Base-by-base conservation (phyloP, 2,888 invertebrate species). In the Neoitamus cyanurus region DNA sequence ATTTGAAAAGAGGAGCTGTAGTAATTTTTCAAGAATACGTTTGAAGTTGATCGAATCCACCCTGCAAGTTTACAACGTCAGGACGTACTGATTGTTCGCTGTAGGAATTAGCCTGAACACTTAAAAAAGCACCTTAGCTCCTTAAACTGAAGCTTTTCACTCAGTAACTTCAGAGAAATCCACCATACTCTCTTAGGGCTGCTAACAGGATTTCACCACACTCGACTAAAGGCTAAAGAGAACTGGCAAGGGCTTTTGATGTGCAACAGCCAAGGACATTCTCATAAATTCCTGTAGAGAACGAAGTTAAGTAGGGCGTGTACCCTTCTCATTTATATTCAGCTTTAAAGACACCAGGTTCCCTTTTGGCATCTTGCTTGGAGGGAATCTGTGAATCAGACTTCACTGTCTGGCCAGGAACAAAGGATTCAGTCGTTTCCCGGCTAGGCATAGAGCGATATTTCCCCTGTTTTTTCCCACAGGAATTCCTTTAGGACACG, bases 301-400 rank as follows among this genome's bases (percentile, higher is more conserved):
- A 31, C 15, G 42, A 20, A 30, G 58, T 80, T 80, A 80, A 80
- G 80, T 80, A 80, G 80, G 80, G 80, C 80, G 80, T 80, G 80
- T 80, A 80, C 80, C 80, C 68, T 80, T 30, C 80, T 80, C 80
- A 80, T 58, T 80, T 58, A 34, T 80, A 80, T 80, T 48, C 58
- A 36, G 20, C 80, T 80, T 80, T 80, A 80, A 68, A 48, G 42
- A 34, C 28, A 46, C 20, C 25, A 58, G 58, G 68, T 5, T 20
- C 7, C 7, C 34, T 68, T 80, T 58, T 80, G 58, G 68, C 58
- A 58, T 58, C 34, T 20, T 80, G n/a, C 58, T 80, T 80, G 34
- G 42, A 58, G 34, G 31, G 34, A 58, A 58, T 80, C 68, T 31
- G 58, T 68, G 15, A 11, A n/a, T n/a, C n/a, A n/a, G n/a, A 48